These are phyloP conservation scores for Etheostoma perlongum DNA, from an alignment of 2,797 vertebrate genomes.

Conservation along the genomic window DNA sequence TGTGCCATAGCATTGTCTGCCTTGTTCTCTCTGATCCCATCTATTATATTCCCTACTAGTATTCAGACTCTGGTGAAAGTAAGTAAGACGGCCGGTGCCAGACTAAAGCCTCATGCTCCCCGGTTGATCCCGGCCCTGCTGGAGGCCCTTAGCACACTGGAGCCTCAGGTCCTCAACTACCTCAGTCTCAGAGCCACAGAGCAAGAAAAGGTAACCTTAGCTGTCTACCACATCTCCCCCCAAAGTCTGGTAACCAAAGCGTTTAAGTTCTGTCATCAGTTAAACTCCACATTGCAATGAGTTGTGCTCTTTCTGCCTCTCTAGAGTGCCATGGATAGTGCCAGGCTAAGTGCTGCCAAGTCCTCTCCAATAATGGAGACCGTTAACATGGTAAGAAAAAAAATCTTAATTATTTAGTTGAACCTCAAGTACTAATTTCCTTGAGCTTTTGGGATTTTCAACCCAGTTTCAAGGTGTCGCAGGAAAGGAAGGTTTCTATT, in stretches of 20 bases:
- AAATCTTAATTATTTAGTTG: not conserved
- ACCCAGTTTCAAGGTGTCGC: not conserved
- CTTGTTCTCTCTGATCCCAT: not conserved
- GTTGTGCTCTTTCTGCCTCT: constrained; percentile 19
- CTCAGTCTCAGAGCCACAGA: constrained; percentile 96
- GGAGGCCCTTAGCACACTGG: constrained; percentile 94
- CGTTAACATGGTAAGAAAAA: constrained; percentile 91
- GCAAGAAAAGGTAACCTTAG: constrained; percentile 92
- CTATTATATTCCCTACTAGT: constrained; percentile 70
- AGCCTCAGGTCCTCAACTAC: constrained; percentile 98
- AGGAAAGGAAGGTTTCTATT: not conserved
- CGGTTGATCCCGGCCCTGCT: constrained; percentile 95
- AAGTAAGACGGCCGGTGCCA: constrained; percentile 94
- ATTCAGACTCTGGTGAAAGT: constrained; percentile 99
- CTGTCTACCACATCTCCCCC: accelerated
- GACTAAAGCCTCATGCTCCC: constrained; percentile 94
- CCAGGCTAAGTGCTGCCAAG: constrained; percentile 96
- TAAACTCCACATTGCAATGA: not conserved
- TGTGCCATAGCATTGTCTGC: not conserved
- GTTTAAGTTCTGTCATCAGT: not conserved
- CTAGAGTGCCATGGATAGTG: constrained; percentile 96
- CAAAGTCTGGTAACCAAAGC: not conserved
- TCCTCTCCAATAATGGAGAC: constrained; percentile 99
- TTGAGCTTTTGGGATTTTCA: not conserved
- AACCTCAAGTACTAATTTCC: not conserved